Percentiles rank a stretch among this genome's conserved stretches.
Conservation (phyloP, 2,113 vertebrate species). For the Catagonus wagneri region DNA sequence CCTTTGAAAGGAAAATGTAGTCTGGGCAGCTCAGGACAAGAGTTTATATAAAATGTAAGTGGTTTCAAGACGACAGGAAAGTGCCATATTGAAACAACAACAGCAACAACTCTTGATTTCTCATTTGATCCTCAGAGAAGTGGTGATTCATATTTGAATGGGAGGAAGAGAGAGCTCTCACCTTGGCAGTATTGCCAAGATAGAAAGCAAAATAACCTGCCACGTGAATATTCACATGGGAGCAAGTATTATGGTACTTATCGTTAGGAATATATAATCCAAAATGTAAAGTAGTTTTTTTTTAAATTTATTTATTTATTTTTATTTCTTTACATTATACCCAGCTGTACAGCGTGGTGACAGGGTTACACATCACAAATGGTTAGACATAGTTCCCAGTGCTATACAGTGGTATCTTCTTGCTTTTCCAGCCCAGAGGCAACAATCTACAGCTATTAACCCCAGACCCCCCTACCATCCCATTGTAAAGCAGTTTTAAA, state of each 20-base stretch:
- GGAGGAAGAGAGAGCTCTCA: background rate
- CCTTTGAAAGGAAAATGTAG: background rate
- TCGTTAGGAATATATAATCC: background rate
- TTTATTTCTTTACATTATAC: too few species aligned
- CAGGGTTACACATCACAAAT: too few species aligned
- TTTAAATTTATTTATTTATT: too few species aligned
- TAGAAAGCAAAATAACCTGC: background rate
- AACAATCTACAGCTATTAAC: too few species aligned
- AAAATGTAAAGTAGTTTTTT: background rate
- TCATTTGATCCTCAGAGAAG: background rate
- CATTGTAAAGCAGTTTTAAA: slow-evolving; percentile 11
- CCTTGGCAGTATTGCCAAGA: background rate
- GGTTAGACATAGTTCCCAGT: too few species aligned
- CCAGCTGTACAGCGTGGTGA: too few species aligned
- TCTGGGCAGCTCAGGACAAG: background rate
- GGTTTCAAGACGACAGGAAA: background rate
- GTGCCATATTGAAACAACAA: background rate
- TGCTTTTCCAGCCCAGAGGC: too few species aligned
- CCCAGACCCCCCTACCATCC: too few species aligned
- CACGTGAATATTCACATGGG: background rate
- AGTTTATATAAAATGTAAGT: slow-evolving; percentile 7
- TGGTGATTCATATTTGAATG: background rate
- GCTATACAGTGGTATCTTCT: too few species aligned
- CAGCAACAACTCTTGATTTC: background rate
- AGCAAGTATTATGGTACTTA: background rate